phyloP scores from a whole-genome alignment of 2,888 invertebrate species.

The Drosophila ezoana region DNA sequence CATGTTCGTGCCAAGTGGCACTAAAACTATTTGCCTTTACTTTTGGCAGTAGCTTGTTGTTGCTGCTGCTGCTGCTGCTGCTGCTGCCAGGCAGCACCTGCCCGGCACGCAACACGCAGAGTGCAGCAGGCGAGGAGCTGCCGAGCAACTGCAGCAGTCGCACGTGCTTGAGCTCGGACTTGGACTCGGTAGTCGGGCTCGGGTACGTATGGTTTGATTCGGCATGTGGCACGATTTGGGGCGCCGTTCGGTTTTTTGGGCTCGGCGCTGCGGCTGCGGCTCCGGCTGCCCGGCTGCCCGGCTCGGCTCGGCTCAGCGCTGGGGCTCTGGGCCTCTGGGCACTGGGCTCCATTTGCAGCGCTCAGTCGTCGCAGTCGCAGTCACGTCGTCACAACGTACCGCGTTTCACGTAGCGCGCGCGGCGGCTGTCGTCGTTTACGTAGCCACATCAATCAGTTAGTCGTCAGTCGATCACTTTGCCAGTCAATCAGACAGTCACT shows the following conservation, averaged over 20 bases:
- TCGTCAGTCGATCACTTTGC: constrained; percentile 18
- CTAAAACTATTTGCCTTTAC: constrained; percentile 77
- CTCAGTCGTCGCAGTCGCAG: constrained; percentile 79
- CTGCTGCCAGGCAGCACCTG: constrained; percentile 44
- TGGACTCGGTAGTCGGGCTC: constrained; percentile 7
- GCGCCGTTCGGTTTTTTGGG: constrained; percentile 19
- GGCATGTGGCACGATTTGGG: constrained; percentile 9
- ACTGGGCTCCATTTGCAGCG: constrained; percentile 56
- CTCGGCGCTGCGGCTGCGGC: constrained; percentile 27
- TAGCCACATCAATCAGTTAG: constrained; percentile 44
- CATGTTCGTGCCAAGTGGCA: constrained; percentile 80
- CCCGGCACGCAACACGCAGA: constrained; percentile 60
- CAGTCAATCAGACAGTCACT: constrained; percentile 21
- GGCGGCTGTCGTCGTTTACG: constrained; percentile 64
- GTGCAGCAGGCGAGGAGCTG: constrained; percentile 45
- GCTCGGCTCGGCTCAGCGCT: constrained; percentile 28
- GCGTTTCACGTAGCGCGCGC: constrained; percentile 69
- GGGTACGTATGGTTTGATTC: constrained; percentile 5
- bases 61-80: constrained; percentile 17
- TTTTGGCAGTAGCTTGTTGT: constrained; percentile 45
- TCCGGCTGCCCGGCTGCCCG: constrained; percentile 12
- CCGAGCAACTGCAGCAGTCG: constrained; percentile 62
- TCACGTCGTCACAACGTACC: constrained; percentile 79
- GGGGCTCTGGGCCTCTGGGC: constrained; percentile 20
- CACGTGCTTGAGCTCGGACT: constrained; percentile 49